Conservation (phyloP, 2,113 vertebrate genomes). For the Amblyopsis rosae region DNA sequence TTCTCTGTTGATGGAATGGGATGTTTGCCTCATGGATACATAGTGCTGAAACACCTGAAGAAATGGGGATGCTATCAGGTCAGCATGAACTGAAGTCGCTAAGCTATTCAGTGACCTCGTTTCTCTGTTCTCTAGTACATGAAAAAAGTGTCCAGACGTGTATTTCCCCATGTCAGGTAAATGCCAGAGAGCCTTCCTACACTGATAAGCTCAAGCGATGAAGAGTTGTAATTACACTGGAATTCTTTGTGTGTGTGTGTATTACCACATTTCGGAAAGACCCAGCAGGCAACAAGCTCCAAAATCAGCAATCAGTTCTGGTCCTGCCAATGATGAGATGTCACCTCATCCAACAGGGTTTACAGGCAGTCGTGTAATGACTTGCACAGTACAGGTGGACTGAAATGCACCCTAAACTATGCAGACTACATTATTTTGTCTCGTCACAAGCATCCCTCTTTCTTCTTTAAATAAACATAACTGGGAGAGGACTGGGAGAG, state of each 20-base stretch:
- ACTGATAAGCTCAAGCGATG: slow-evolving; percentile 35
- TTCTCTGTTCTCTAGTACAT: no score
- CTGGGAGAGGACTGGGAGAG: slow-evolving; percentile 43
- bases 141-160: no score
- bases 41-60: no score
- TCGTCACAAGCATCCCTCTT: slow-evolving; percentile 39
- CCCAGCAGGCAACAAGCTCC: not conserved
- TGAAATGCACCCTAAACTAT: slow-evolving; percentile 41
- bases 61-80: no score
- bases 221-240: slow-evolving; percentile 22
- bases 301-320: no score
- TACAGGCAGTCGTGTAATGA: slow-evolving; percentile 32
- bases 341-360: not conserved
- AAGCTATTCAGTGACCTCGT: no score
- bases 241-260: not conserved
- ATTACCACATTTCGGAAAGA: not conserved
- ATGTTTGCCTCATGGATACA: no score
- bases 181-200: slow-evolving; percentile 21
- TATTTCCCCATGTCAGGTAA: slow-evolving; percentile 9
- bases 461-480: slow-evolving; percentile 64
- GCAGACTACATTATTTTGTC: slow-evolving; percentile 22
- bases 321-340: not conserved
- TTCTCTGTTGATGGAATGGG: no score
- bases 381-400: slow-evolving; percentile 58
- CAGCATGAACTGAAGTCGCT: no score